These are phyloP conservation scores for Leptura quadrifasciata DNA, from an alignment of 2,888 invertebrate genomes.

Conservation along the genomic window DNA sequence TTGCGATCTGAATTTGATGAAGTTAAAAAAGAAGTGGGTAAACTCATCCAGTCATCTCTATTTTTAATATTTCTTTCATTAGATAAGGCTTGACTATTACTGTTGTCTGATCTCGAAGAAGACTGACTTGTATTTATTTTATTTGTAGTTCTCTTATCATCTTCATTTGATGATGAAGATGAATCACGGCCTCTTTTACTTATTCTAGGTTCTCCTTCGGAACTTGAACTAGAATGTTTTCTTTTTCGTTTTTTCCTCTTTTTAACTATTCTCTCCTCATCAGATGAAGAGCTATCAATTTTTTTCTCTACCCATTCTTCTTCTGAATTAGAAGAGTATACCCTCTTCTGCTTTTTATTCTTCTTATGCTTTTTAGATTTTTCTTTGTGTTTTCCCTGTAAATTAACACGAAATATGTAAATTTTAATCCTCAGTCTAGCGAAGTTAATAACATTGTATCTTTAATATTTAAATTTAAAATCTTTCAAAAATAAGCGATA, in stretches of 20 bases:
- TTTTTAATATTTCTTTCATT: not conserved
- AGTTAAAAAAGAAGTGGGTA: constrained; percentile 74
- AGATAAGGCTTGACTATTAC: not conserved
- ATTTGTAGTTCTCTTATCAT: not conserved
- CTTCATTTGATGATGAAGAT: constrained; percentile 5
- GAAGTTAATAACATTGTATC: too few relatives aligned
- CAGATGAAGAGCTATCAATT: constrained; percentile 44
- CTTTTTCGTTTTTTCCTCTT: constrained; percentile 29
- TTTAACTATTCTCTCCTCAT: constrained; percentile 27
- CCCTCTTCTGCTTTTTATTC: constrained; percentile 67
- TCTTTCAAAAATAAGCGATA: not conserved
- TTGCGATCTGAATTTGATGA: constrained; percentile 72
- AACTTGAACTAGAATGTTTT: constrained; percentile 36
- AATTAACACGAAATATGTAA: constrained; percentile 15
- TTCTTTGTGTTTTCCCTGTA: constrained; percentile 67
- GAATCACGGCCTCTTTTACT: not conserved
- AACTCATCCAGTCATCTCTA: constrained; percentile 87
- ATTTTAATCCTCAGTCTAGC: too few relatives aligned
- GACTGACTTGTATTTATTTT: constrained; percentile 2
- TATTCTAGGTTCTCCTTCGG: constrained; percentile 33
- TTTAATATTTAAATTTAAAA: too few relatives aligned
- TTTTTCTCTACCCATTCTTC: constrained; percentile 80
- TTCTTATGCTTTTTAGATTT: constrained; percentile 70
- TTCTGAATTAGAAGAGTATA: constrained; percentile 66
- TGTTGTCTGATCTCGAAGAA: not conserved